A percentile compares a stretch with the other conserved stretches of the same genome.
These are phyloP conservation scores for Anthoptus insignis DNA, from an alignment of 2,888 invertebrate species.

Conservation along the genomic window DNA sequence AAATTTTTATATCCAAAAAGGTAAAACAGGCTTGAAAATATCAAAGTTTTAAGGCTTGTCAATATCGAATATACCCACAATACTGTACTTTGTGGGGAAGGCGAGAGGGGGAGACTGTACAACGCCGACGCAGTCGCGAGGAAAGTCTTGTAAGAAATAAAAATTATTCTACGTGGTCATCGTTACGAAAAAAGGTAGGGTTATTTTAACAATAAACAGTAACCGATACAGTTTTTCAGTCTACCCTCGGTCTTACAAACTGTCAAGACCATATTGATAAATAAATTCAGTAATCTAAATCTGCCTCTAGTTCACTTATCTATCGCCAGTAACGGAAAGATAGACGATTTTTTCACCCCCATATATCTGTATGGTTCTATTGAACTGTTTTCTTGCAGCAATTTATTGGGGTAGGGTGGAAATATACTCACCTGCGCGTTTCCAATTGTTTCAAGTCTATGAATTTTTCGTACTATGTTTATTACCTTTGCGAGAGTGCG, in stretches of 20 bases:
- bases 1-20: no score
- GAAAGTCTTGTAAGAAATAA: no score
- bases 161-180: no score
- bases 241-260: background rate
- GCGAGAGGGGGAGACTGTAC: no score
- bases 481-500: background rate
- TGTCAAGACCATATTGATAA: constrained; percentile 4
- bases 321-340: constrained; percentile 46
- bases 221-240: background rate
- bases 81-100: no score
- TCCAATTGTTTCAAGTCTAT: constrained; percentile 21
- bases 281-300: constrained; percentile 45
- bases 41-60: no score
- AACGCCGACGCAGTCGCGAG: no score
- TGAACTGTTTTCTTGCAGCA: constrained; percentile 80
- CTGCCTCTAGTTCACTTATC: constrained; percentile 44
- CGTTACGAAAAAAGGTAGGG: no score
- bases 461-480: constrained; percentile 15
- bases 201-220: no score
- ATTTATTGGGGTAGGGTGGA: constrained; percentile 66
- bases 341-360: constrained; percentile 69
- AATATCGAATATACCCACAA: no score
- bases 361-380: constrained; percentile 80
- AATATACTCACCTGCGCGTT: constrained; percentile 43
- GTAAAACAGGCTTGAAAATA: no score